Evolutionary conservation across 30 jellyfish, hydroid and myxozoan genomes (phyloP).

Genomic region (Phacellophora camtschatica): DNA sequence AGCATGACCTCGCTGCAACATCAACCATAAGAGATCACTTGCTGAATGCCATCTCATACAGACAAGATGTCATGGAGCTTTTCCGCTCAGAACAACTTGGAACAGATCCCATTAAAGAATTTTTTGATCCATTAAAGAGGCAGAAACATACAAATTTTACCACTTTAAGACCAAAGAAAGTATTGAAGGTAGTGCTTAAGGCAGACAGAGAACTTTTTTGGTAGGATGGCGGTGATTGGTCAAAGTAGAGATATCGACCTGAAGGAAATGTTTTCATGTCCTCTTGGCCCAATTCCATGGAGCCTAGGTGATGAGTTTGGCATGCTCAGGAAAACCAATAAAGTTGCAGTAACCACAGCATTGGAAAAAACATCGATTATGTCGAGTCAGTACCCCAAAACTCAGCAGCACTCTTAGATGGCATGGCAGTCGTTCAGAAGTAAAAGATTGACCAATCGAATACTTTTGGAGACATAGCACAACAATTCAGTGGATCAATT

Average conservation of each 20-base stretch:
- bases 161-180: constrained; percentile 3
- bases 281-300: constrained; percentile 60
- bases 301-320: constrained; percentile 20
- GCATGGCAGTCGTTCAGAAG: constrained; percentile 28
- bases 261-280: constrained; percentile 13
- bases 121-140: too few species aligned
- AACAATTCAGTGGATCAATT: background rate
- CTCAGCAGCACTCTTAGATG: constrained; percentile 14
- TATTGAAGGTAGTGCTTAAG: constrained; percentile 7
- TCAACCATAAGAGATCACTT: background rate
- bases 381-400: constrained; percentile 12
- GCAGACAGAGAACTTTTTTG: constrained; percentile 32
- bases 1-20: background rate
- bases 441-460: background rate
- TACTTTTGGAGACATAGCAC: constrained; percentile 1
- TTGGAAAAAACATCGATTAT: background rate
- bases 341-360: constrained; percentile 3
- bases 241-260: constrained; percentile 17
- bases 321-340: constrained; percentile 32
- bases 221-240: constrained; percentile 32
- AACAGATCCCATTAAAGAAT: too few species aligned
- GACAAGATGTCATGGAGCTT: constrained; percentile 1
- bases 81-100: too few species aligned
- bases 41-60: background rate
- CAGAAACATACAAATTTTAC: too few species aligned